Conservation (phyloP, 1,140 invertebrate genomes). For the Hyles euphorbiae region DNA sequence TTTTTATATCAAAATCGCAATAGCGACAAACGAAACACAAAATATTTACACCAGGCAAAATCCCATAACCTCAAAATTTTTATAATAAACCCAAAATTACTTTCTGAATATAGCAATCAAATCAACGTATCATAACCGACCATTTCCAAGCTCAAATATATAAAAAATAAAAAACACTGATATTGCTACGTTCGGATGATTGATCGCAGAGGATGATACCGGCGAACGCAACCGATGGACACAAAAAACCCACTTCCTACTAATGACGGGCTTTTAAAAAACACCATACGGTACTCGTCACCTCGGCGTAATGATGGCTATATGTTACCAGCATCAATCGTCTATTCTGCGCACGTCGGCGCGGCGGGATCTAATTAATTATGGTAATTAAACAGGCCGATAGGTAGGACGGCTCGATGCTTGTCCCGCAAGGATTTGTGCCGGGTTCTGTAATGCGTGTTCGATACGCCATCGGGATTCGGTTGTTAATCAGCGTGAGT, state of each 20-base stretch:
- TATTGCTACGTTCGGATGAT: slow-evolving; percentile 50
- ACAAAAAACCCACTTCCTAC: slow-evolving; percentile 54
- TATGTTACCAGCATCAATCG: slow-evolving; percentile 68
- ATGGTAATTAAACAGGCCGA: slow-evolving; percentile 69
- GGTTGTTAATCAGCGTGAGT: no score
- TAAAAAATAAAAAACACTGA: slow-evolving; percentile 27
- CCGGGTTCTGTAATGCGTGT: no score
- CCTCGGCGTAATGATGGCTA: slow-evolving; percentile 60
- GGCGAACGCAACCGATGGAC: slow-evolving; percentile 25
- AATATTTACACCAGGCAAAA: no score
- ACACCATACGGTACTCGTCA: slow-evolving; percentile 59
- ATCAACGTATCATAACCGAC: no score
- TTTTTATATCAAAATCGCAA: no score
- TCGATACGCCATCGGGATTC: no score
- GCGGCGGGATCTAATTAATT: slow-evolving; percentile 69
- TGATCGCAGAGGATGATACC: slow-evolving; percentile 58
- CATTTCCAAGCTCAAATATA: slow-evolving; percentile 20
- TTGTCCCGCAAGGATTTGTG: slow-evolving; percentile 6
- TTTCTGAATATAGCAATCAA: no score
- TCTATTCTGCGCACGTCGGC: slow-evolving; percentile 64
- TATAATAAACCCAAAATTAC: no score
- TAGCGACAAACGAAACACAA: no score
- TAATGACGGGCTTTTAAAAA: slow-evolving; percentile 69
- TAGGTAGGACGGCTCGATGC: slow-evolving; percentile 12
- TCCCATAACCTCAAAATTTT: no score